Evolutionary conservation across 2,888 invertebrate species (phyloP).

Genomic region (Diachrysia chrysitis): DNA sequence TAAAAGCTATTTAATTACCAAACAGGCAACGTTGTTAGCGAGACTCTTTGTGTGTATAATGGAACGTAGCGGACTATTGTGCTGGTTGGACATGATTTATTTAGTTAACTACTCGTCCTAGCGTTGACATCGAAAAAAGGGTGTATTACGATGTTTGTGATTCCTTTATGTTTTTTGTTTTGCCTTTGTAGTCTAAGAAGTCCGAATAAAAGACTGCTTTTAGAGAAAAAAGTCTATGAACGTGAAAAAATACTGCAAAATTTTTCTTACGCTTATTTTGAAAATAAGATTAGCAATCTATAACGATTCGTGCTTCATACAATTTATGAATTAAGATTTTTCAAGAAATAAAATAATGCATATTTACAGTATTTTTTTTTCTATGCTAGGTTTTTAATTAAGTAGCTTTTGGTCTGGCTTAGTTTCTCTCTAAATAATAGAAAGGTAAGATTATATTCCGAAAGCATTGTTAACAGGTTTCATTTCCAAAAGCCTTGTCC

Average conservation of each 20-base stretch:
- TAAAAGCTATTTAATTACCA: constrained; percentile 56
- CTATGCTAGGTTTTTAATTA: too few species aligned
- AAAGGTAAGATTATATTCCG: too few species aligned
- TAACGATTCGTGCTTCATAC: too few species aligned
- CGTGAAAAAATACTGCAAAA: too few species aligned
- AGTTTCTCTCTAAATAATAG: too few species aligned
- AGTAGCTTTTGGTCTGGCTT: too few species aligned
- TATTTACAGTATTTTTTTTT: too few species aligned
- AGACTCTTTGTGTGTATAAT: constrained; percentile 54
- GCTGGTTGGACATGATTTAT: constrained; percentile 48
- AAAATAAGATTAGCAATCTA: not conserved
- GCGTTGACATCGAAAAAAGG: not conserved
- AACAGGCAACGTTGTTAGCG: constrained; percentile 45
- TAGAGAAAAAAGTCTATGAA: not conserved
- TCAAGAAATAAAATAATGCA: too few species aligned
- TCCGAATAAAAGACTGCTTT: not conserved
- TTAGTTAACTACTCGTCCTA: constrained; percentile 25
- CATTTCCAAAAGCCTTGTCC: constrained; percentile 61
- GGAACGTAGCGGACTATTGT: constrained; percentile 44
- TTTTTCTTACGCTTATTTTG: not conserved
- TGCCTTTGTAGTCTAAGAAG: constrained; percentile 1
- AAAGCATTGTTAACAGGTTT: not conserved
- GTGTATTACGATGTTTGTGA: not conserved
- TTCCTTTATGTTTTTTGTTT: constrained; percentile 1
- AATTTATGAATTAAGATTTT: too few species aligned